These are phyloP conservation scores for Dyspetes luteomarginatus DNA, from an alignment of 2,888 invertebrate species.

Conservation along the genomic window DNA sequence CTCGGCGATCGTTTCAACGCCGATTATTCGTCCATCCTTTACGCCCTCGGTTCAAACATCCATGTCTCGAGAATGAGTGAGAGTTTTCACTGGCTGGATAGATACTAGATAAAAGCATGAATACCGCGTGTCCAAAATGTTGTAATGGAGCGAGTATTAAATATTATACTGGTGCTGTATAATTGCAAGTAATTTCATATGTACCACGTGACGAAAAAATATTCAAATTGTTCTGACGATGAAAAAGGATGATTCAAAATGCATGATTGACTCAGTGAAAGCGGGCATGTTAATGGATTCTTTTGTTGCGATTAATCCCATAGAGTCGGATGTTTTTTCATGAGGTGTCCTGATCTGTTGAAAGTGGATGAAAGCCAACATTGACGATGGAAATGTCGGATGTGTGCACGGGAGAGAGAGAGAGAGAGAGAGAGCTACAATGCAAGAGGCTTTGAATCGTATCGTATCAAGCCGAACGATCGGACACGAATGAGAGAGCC, in stretches of 20 bases:
- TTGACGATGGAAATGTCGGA: not conserved
- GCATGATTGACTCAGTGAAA: no score
- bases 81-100: not conserved
- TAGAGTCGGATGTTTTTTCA: not conserved
- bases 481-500: constrained; percentile 6
- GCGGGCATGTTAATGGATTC: no score
- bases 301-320: no score
- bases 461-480: constrained; percentile 19
- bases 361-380: not conserved
- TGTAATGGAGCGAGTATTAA: not conserved
- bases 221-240: no score
- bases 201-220: no score
- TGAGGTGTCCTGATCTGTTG: not conserved
- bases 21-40: constrained; percentile 56
- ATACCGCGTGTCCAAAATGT: not conserved
- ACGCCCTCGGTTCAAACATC: constrained; percentile 6
- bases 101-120: not conserved
- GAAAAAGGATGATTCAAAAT: no score
- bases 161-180: not conserved
- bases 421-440: not conserved
- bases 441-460: constrained; percentile 1
- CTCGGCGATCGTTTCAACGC: constrained; percentile 51
- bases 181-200: no score
- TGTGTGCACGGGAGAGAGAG: not conserved
- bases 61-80: not conserved